phyloP scores from a whole-genome alignment of 2,888 invertebrate genomes.

The Chironomus riparius region DNA sequence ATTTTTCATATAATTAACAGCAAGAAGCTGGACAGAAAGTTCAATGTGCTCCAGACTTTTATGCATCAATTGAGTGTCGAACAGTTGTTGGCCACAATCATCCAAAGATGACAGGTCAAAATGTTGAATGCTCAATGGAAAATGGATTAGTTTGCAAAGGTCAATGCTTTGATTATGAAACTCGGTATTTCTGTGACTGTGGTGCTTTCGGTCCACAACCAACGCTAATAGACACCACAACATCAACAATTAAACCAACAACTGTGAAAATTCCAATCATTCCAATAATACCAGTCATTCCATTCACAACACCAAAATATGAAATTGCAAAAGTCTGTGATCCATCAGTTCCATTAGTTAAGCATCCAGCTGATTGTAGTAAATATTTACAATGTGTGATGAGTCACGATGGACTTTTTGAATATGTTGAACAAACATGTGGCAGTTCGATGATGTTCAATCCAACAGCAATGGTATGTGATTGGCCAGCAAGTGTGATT shows the following conservation, averaged over 20 bases:
- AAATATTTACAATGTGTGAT: conserved; percentile 61
- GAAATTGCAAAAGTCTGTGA: conserved; percentile 35
- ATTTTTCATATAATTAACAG: conserved; percentile 20
- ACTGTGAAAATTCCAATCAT: conserved; percentile 1
- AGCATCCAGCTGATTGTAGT: conserved; percentile 56
- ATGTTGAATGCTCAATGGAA: conserved; percentile 66
- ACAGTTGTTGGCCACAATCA: conserved; percentile 52
- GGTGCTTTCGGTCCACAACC: conserved; percentile 31
- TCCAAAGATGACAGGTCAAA: conserved; percentile 60
- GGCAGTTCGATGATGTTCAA: conserved; percentile 59
- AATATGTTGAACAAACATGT: conserved; percentile 56
- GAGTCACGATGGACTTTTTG: conserved; percentile 38
- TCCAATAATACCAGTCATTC: not conserved
- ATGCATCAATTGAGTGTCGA: conserved; percentile 68
- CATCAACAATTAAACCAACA: no score
- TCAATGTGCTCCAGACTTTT: conserved; percentile 52
- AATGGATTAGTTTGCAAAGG: conserved; percentile 61
- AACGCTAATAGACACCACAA: not conserved
- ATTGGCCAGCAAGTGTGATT: conserved; percentile 52
- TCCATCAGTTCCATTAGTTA: conserved; percentile 48
- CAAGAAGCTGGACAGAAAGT: conserved; percentile 42
- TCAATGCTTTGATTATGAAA: conserved; percentile 72
- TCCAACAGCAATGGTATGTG: conserved; percentile 52
- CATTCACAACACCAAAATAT: conserved; percentile 32
- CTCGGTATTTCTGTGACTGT: conserved; percentile 64